phyloP scores from a whole-genome alignment of 2,113 vertebrate species.

The Gasterosteus aculeatus region DNA sequence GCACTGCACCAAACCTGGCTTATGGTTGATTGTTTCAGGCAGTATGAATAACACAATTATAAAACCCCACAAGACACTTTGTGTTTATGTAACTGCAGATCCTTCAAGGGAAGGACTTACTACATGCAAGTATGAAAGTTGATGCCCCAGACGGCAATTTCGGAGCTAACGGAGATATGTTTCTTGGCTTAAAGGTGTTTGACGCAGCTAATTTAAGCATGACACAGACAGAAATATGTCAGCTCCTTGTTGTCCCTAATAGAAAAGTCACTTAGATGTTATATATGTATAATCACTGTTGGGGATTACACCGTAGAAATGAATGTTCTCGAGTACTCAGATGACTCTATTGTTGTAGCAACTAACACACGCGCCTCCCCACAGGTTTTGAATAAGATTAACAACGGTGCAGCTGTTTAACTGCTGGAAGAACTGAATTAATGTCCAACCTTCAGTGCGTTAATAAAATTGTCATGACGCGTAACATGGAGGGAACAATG shows the following conservation, averaged over 20 bases:
- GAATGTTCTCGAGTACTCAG: background rate
- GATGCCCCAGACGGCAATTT: slow-evolving; percentile 49
- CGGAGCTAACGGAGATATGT: slow-evolving; percentile 33
- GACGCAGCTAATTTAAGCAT: slow-evolving; percentile 38
- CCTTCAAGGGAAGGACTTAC: slow-evolving; percentile 54
- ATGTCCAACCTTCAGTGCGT: background rate
- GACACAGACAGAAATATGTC: slow-evolving; percentile 1
- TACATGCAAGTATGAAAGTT: slow-evolving; percentile 52
- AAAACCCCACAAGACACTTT: slow-evolving; percentile 57
- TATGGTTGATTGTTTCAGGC: slow-evolving; percentile 61
- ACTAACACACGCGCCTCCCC: background rate
- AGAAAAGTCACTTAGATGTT: background rate
- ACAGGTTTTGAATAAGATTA: background rate
- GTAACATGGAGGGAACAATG: background rate
- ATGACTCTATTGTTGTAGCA: background rate
- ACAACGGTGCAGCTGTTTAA: background rate
- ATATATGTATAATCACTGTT: background rate
- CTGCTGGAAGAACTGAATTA: background rate
- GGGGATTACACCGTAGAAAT: background rate
- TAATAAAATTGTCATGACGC: background rate
- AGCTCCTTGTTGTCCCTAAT: background rate
- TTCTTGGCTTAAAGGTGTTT: slow-evolving; percentile 38
- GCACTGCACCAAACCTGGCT: slow-evolving; percentile 49
- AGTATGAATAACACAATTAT: slow-evolving; percentile 65
- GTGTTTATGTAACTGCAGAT: slow-evolving; percentile 66